A percentile compares a stretch with the other conserved stretches of the same genome.
Evolutionary conservation across 2,888 invertebrate species (phyloP).

Genomic region (Euproctis similis): DNA sequence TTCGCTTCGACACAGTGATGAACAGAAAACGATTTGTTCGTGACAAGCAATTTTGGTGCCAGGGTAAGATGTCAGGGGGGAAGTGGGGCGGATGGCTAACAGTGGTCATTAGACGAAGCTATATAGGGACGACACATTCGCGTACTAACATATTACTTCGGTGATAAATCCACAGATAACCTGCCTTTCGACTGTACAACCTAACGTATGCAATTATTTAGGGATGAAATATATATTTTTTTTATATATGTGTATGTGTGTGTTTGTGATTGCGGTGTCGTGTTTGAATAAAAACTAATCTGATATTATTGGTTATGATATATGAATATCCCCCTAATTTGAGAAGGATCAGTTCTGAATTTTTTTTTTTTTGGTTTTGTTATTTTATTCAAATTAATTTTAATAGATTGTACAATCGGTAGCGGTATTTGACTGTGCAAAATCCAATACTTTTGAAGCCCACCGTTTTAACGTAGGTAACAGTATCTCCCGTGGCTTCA

Average conservation of each 20-base stretch:
- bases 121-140: constrained; percentile 69
- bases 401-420: constrained; percentile 60
- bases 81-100: constrained; percentile 46
- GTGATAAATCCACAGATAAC: constrained; percentile 54
- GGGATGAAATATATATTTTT: too few species aligned
- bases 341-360: too few species aligned
- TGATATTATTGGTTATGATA: too few species aligned
- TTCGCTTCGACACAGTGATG: constrained; percentile 37
- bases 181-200: constrained; percentile 64
- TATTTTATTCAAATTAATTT: background rate
- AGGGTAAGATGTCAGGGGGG: constrained; percentile 44
- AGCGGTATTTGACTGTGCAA: constrained; percentile 50
- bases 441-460: constrained; percentile 58
- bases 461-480: constrained; percentile 93
- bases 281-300: too few species aligned
- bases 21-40: constrained; percentile 55
- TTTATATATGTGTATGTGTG: too few species aligned
- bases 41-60: constrained; percentile 62
- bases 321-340: too few species aligned
- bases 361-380: background rate
- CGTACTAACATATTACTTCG: constrained; percentile 63
- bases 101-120: constrained; percentile 63
- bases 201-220: too few species aligned
- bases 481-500: constrained; percentile 90
- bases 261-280: too few species aligned